Conservation (phyloP, 2,797 vertebrate species). For the Crocodylus rhombifer region DNA sequence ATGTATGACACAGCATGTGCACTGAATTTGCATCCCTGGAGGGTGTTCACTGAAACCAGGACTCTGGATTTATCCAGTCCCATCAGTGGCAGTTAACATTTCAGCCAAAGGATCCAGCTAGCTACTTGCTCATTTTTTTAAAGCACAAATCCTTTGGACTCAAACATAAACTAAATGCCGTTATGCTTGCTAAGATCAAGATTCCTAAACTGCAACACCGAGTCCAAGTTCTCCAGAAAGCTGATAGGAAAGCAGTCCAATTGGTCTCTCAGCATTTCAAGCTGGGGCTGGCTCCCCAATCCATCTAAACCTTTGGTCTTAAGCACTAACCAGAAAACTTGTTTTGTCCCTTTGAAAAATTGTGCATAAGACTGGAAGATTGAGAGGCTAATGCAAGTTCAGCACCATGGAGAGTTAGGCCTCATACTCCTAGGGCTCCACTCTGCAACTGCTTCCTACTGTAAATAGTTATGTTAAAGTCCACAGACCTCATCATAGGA, state of each 20-base stretch:
- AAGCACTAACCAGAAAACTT: background rate
- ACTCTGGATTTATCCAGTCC: constrained; percentile 1
- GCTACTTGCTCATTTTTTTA: background rate
- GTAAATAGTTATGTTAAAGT: background rate
- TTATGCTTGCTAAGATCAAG: constrained; percentile 10
- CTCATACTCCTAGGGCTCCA: background rate
- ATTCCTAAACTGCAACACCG: background rate
- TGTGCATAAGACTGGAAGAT: background rate
- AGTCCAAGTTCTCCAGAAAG: background rate
- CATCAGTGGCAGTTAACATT: background rate
- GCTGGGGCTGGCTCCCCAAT: background rate
- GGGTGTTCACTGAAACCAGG: constrained; percentile 44
- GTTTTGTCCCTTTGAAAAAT: background rate
- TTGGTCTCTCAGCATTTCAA: background rate
- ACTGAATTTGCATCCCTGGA: constrained; percentile 45
- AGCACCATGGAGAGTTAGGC: background rate
- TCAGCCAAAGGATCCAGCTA: constrained; percentile 23
- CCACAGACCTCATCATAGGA: constrained; percentile 10
- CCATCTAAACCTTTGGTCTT: background rate
- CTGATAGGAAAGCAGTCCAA: background rate
- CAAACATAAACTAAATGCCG: background rate
- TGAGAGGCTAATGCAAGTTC: background rate
- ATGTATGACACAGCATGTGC: constrained; percentile 57
- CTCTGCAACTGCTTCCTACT: background rate
- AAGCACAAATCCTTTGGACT: constrained; percentile 28